Percentiles rank a stretch among this genome's conserved stretches.
These are phyloP conservation scores for Lepetodrilus schrolli DNA, from an alignment of 2,888 invertebrate species.

Conservation along the genomic window DNA sequence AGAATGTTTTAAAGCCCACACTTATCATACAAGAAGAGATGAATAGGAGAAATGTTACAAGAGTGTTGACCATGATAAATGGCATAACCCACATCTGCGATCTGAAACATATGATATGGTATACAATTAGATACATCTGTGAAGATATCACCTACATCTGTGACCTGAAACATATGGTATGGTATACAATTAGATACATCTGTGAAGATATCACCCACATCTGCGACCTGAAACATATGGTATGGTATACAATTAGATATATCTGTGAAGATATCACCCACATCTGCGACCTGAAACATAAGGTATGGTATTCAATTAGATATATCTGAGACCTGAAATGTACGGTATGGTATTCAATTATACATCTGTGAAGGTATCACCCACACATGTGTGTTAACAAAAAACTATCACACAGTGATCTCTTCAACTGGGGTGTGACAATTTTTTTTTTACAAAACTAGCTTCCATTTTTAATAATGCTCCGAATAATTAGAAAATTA, in stretches of 20 bases:
- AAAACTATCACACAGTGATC: no score
- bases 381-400: no score
- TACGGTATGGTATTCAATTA: neutral
- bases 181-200: neutral
- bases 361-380: no score
- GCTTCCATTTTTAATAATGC: no score
- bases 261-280: no score
- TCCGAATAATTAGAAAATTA: no score
- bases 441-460: no score
- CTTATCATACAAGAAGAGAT: constrained; percentile 60
- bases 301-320: no score
- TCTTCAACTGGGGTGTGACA: no score
- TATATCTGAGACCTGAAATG: constrained; percentile 51
- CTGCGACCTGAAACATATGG: constrained; percentile 46
- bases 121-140: no score
- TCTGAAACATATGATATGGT: constrained; percentile 44
- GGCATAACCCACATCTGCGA: constrained; percentile 69
- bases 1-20: constrained; percentile 57
- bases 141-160: no score
- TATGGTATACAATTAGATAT: no score
- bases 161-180: constrained; percentile 47
- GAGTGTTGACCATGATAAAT: constrained; percentile 52
- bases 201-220: neutral
- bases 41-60: constrained; percentile 48
- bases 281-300: neutral